Conservation (phyloP, 2,113 vertebrate species). For the Carassius gibelio region DNA sequence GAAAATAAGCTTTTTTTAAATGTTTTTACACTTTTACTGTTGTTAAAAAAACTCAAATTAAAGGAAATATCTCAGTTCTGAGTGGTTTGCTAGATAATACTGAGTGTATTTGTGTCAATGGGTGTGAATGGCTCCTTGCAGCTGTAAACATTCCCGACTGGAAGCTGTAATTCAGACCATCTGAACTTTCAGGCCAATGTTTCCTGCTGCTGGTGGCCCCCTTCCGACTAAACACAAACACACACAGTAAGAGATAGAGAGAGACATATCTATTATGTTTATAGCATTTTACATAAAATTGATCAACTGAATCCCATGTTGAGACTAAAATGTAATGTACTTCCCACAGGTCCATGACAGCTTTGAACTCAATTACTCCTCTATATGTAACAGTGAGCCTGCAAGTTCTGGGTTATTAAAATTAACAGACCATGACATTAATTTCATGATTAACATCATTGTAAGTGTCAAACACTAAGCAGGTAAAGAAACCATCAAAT, state of each 20-base stretch:
- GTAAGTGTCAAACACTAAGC: too few relatives aligned
- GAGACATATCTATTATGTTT: neutral
- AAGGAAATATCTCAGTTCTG: neutral
- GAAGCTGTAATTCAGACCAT: conserved; percentile 81
- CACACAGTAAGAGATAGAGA: neutral
- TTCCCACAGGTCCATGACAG: neutral
- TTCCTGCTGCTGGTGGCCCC: conserved; percentile 84
- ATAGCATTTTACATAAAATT: neutral
- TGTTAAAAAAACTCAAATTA: too few relatives aligned
- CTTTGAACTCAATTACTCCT: neutral
- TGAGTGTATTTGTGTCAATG: neutral
- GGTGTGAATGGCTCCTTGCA: conserved; percentile 71
- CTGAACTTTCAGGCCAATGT: conserved; percentile 98
- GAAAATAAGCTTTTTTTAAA: too few relatives aligned
- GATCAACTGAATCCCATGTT: neutral
- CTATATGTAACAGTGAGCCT: too few relatives aligned
- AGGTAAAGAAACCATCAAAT: too few relatives aligned
- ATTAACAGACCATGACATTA: too few relatives aligned
- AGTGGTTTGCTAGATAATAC: neutral
- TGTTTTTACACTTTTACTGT: too few relatives aligned
- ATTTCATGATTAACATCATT: too few relatives aligned
- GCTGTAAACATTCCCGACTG: conserved; percentile 97
- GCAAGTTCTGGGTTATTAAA: too few relatives aligned
- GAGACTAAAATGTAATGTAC: neutral
- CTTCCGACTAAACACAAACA: neutral